Evolutionary conservation across 2,888 invertebrate genomes (phyloP).

Genomic region (Steinernema scapterisci): DNA sequence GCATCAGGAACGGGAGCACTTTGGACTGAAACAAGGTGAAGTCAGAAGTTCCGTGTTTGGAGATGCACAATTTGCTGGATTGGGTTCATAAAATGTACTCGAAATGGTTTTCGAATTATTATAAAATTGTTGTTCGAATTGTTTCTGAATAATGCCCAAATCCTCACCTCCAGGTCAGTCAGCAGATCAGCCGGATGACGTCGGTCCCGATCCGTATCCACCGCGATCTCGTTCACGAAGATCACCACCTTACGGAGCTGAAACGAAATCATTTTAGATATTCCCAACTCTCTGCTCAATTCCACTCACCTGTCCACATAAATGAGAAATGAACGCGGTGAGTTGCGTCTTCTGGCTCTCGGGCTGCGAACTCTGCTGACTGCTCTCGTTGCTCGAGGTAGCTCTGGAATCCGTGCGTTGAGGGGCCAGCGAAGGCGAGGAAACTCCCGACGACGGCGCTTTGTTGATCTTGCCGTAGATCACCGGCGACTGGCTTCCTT

Average conservation of each 20-base stretch:
- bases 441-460: slow-evolving; percentile 16
- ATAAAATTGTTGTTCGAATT: too few relatives aligned
- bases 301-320: slow-evolving; percentile 8
- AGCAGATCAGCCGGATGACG: slow-evolving; percentile 15
- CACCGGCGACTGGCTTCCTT: slow-evolving; percentile 3
- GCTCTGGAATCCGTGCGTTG: neutral
- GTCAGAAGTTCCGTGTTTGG: neutral
- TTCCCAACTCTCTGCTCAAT: neutral
- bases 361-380: slow-evolving; percentile 27
- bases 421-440: neutral
- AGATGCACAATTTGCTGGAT: too few relatives aligned
- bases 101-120: too few relatives aligned
- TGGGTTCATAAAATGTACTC: too few relatives aligned
- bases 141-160: too few relatives aligned
- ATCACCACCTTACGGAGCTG: slow-evolving; percentile 12
- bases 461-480: slow-evolving; percentile 21
- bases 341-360: slow-evolving; percentile 23
- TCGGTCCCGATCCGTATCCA: neutral
- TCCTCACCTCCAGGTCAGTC: neutral
- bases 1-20: slow-evolving; percentile 28
- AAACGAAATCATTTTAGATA: neutral
- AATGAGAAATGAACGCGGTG: slow-evolving; percentile 17
- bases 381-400: slow-evolving; percentile 22
- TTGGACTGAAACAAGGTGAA: neutral
- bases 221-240: slow-evolving; percentile 22